Evolutionary conservation across 2,113 vertebrate genomes (phyloP).

Genomic region (Symphodus melops): DNA sequence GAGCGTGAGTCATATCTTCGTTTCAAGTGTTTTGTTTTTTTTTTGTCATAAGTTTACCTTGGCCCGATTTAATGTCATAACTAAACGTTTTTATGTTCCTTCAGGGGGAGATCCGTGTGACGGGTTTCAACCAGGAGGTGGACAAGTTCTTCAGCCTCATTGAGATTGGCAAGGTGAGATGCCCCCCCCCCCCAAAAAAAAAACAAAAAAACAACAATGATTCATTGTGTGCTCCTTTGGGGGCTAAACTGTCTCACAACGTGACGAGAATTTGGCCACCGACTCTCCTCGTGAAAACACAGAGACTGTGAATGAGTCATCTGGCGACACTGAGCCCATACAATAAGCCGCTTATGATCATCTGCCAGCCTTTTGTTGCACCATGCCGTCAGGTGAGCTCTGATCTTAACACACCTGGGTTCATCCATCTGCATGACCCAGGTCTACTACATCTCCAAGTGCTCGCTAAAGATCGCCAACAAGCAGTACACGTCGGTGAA

Average conservation of each 20-base stretch:
- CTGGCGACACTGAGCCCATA: constrained; percentile 56
- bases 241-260: constrained; percentile 32
- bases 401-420: constrained; percentile 62
- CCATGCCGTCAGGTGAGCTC: constrained; percentile 59
- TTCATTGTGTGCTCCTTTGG: constrained; percentile 23
- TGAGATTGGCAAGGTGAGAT: constrained; percentile 93
- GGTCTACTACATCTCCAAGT: constrained; percentile 97
- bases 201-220: constrained; percentile 29
- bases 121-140: constrained; percentile 95
- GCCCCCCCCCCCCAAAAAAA: no score
- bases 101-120: constrained; percentile 96
- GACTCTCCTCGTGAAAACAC: constrained; percentile 48
- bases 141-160: constrained; percentile 94
- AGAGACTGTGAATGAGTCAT: constrained; percentile 71
- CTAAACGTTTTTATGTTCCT: constrained; percentile 20
- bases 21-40: no score
- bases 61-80: background rate
- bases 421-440: constrained; percentile 69
- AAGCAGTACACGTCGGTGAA: constrained; percentile 96
- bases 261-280: constrained; percentile 49
- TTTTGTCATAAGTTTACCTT: no score
- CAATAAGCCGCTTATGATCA: constrained; percentile 73
- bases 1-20: constrained; percentile 87
- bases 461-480: constrained; percentile 95
- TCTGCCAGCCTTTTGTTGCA: constrained; percentile 69